These are phyloP conservation scores for Crotalus viridis DNA, from an alignment of 2,113 vertebrate genomes.

Conservation along the genomic window DNA sequence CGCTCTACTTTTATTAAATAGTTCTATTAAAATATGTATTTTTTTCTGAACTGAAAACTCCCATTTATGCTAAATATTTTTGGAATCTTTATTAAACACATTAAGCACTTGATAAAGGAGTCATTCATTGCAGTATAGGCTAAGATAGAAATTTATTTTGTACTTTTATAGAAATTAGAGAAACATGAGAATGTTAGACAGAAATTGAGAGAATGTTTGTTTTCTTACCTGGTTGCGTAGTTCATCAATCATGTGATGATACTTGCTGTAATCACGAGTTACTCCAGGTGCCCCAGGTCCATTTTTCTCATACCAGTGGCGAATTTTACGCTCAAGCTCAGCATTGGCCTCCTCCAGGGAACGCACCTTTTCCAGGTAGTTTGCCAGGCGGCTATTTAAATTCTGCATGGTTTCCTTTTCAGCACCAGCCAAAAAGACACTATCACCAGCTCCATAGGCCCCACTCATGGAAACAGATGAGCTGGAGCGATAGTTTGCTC, in stretches of 20 bases:
- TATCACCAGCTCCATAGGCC: slow-evolving; percentile 50
- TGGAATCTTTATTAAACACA: too few relatives aligned
- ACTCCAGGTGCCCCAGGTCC: slow-evolving; percentile 30
- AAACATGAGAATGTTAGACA: neutral
- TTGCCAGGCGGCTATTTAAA: slow-evolving; percentile 86
- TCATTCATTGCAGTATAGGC: neutral
- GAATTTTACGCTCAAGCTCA: slow-evolving; percentile 78
- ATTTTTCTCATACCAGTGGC: slow-evolving; percentile 62
- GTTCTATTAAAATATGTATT: neutral
- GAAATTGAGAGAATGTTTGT: neutral
- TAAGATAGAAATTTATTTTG: neutral
- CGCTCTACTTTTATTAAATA: neutral
- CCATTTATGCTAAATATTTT: neutral
- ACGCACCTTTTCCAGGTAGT: slow-evolving; percentile 77
- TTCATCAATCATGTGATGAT: slow-evolving; percentile 57
- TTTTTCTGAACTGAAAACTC: neutral
- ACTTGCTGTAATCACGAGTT: slow-evolving; percentile 67
- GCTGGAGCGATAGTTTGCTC: slow-evolving; percentile 47
- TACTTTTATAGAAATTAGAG: neutral
- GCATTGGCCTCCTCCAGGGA: slow-evolving; percentile 77
- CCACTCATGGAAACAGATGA: neutral
- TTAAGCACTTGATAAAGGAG: neutral
- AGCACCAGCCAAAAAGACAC: slow-evolving; percentile 59
- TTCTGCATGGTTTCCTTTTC: slow-evolving; percentile 92
- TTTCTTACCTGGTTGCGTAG: slow-evolving; percentile 70